Evolutionary conservation across 2,113 vertebrate species (phyloP).

Genomic region (human (Homo sapiens)): DNA sequence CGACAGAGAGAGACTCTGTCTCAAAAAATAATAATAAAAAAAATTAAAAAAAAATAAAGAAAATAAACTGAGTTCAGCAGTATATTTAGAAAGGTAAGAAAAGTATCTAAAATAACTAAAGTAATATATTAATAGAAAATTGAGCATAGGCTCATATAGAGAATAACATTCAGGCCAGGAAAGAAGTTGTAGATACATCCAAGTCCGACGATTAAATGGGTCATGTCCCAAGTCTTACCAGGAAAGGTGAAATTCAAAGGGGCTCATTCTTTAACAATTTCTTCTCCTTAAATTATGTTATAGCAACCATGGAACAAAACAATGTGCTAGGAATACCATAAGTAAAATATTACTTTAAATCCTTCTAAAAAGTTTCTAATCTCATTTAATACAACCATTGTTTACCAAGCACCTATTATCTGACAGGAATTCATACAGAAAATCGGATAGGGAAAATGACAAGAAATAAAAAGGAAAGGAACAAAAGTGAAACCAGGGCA

Average conservation of each 20-base stretch:
- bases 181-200: not conserved
- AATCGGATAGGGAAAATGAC: not conserved
- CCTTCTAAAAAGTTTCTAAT: not conserved
- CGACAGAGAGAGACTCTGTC: too few species aligned
- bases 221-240: not conserved
- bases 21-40: too few species aligned
- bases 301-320: not conserved
- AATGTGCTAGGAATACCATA: not conserved
- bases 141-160: not conserved
- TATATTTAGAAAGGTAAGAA: not conserved
- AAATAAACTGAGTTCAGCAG: not conserved
- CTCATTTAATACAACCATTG: not conserved
- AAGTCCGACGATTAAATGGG: not conserved
- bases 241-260: slow-evolving; percentile 27
- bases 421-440: not conserved
- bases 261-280: not conserved
- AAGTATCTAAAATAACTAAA: not conserved
- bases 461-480: slow-evolving; percentile 17
- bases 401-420: not conserved
- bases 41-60: not conserved
- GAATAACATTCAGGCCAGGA: not conserved
- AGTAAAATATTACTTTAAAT: not conserved
- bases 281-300: slow-evolving; percentile 3
- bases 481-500: not conserved
- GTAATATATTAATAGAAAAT: slow-evolving; percentile 23